Base-by-base conservation (phyloP, 2,888 invertebrate genomes). In the Apocheima hispidaria region DNA sequence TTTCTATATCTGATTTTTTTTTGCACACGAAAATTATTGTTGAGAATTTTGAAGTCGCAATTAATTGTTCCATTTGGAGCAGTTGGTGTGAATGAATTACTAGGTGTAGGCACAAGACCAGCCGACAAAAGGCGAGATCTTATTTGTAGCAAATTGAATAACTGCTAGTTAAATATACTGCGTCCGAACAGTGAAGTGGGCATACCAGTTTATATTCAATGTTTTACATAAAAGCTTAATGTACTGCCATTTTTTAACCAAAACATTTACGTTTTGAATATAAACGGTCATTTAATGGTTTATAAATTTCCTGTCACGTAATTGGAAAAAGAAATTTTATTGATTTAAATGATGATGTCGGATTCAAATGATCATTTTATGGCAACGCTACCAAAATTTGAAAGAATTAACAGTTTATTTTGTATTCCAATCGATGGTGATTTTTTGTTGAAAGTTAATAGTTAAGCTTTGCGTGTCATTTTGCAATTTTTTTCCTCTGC, bases 221-320 rank as follows among this genome's bases (percentile, higher is more conserved):
- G 79, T 79, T 83, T 82, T 75, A 83, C 84, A 84, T 83, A 81
- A 79, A 84, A 81, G 84, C 81, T 75, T 84, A 84, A 84, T 81
- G 81, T 75, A 66, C 23, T 49, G 57, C 65, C 66, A 75, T 79
- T 76, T 72, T 69, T 66, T 63, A 57, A 59, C 60, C n/a, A 48
- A 53, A 61, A 43, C 41, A 26, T 51, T 38, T 50, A 43, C 28
- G 28, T 62, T 44, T 57, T 21, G 23, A 30, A 52, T 62, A 26
- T 41, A 52, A 23, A 41, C 28, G 43, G 60, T 33, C 0, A 50
- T 56, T 50, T 52, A 40, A 56, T 61, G 48, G 46, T 67, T 60
- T 65, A 49, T 49, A 43, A 55, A 63, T 65, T 63, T 55, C 51
- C 51, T 60, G 55, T 60, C 63, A 62, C 65, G 46, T 60, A 59